Evolutionary conservation across 2,888 invertebrate species (phyloP), one percentile per base, ranked within the genome.

Genomic region (Cantharis nigra): DNA sequence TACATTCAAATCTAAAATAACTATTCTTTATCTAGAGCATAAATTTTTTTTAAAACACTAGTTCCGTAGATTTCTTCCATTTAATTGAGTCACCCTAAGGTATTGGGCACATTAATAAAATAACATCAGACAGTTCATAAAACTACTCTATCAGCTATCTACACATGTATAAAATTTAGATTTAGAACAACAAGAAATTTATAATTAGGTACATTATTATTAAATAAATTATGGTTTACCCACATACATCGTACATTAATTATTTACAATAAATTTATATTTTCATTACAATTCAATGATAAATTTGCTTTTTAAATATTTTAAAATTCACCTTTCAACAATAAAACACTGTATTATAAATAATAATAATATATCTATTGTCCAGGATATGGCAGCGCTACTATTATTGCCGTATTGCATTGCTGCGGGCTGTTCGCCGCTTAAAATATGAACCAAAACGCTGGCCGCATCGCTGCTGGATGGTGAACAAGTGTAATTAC

Each of bases 401-500:
- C 85, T 86, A 79, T 86, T 87, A 82, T 86, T 86, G 70, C 89
- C 88, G 77, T 89, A 88, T 80, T 89, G 89, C 89, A 89, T 89
- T 11, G 89, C 89, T 20, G 89, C 89, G 7, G 89, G 89, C 78
- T 88, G 86, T 83, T 89, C 89, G 16, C 88, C 91, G 84, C 91
- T 91, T 78, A 91, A 88, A 71, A 92, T 91, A 83, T 91, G 91
- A 72, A 92, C 91, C 77, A 91, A 86, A 78, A 91, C 91, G 84
- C 90, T 90, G 71, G 91, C 91, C 18, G 90, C 90, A 82, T 91
- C 91, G 70, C 91, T 87, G 80, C 86, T 87, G 14, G 88, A 88
- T 11, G 97, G 96, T 75, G 94, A 94, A 88, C 96, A 97, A 78
- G 96, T 97, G 88, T 97, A 97, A 90, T 96, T 96, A 82, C 97